Percentiles rank a stretch among this genome's conserved stretches.
Conservation (phyloP, 2,888 invertebrate genomes). For the Pteria penguin region DNA sequence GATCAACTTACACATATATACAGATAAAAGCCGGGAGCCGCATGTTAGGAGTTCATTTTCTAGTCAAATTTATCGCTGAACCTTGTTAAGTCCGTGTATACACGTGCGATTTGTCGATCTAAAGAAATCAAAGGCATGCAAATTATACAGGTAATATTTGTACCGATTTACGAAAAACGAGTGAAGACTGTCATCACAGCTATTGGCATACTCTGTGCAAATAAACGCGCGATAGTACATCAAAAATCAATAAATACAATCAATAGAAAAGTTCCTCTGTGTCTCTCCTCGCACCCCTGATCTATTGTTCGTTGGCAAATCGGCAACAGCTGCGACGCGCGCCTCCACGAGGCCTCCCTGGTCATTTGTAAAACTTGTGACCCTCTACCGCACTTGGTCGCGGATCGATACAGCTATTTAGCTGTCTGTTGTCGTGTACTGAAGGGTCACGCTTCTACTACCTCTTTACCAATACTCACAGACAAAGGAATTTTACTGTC, state of each 20-base stretch:
- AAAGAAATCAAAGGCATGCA: no score
- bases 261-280: not conserved
- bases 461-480: not conserved
- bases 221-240: no score
- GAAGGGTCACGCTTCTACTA: not conserved
- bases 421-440: not conserved
- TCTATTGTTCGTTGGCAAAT: not conserved
- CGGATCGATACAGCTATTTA: not conserved
- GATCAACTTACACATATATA: not conserved
- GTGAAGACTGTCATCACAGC: not conserved
- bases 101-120: no score
- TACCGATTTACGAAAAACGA: not conserved
- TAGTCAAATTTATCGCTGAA: not conserved
- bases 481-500: not conserved
- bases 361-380: conserved; percentile 39
- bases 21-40: not conserved
- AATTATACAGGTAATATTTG: no score
- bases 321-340: conserved; percentile 51
- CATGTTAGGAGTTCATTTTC: not conserved
- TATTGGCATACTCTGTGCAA: not conserved
- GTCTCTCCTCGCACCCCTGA: conserved; percentile 9
- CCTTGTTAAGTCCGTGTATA: not conserved
- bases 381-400: not conserved
- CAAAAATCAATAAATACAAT: no score
- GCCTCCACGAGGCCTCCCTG: conserved; percentile 35